A percentile compares a stretch with the other conserved stretches of the same genome.
These are phyloP conservation scores for Nipponia nippon DNA, from an alignment of 2,113 vertebrate species.

Conservation along the genomic window DNA sequence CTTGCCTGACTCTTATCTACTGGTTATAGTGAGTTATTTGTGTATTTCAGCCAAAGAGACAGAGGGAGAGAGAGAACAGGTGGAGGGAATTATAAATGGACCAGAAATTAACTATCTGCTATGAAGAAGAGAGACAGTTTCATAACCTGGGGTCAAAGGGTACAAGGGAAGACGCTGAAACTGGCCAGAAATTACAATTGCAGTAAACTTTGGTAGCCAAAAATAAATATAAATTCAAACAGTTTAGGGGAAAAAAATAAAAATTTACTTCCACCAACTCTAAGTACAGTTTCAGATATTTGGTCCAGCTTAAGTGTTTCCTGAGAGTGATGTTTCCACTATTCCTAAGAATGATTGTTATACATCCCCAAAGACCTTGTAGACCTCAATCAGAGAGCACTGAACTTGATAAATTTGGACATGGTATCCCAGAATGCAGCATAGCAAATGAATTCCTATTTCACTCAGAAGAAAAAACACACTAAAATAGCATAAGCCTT, in stretches of 20 bases:
- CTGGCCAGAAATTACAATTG: background rate
- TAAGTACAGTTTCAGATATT: background rate
- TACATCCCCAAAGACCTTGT: background rate
- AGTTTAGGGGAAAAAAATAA: rapidly evolving
- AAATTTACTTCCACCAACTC: background rate
- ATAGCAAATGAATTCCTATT: background rate
- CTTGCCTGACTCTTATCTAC: background rate
- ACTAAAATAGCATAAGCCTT: background rate
- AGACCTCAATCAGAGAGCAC: background rate
- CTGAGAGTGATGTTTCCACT: background rate
- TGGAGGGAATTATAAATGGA: background rate
- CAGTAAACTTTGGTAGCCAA: background rate
- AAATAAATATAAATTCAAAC: background rate
- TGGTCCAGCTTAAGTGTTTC: background rate
- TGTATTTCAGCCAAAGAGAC: background rate
- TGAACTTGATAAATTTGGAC: background rate
- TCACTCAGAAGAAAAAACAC: background rate
- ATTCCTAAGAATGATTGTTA: background rate
- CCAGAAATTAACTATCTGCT: background rate
- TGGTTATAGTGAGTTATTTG: background rate
- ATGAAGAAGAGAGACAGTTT: background rate
- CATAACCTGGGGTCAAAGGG: background rate
- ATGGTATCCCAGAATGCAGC: background rate
- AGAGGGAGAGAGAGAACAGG: background rate
- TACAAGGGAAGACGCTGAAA: background rate